A percentile compares a stretch with the other conserved stretches of the same genome.
phyloP scores from a whole-genome alignment of 2,797 vertebrate genomes.

The Urocyon cinereoargenteus region DNA sequence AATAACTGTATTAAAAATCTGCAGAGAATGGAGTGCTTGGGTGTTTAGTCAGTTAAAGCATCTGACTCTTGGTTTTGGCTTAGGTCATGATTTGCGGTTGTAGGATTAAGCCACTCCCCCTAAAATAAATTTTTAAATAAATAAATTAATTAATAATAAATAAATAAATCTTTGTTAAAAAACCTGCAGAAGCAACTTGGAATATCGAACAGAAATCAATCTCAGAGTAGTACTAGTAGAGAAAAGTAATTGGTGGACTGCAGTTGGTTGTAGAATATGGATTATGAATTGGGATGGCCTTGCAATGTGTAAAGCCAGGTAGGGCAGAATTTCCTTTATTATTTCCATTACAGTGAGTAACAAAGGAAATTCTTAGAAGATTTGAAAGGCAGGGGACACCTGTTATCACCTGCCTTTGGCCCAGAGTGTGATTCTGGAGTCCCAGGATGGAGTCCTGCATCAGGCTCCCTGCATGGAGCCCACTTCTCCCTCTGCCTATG shows the following conservation, averaged over 20 bases:
- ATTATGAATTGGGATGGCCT: background rate
- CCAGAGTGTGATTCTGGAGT: too few relatives aligned
- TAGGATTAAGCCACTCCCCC: background rate
- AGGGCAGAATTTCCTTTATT: background rate
- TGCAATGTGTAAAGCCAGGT: background rate
- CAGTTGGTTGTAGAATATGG: background rate
- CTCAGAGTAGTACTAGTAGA: background rate
- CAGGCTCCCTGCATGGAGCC: too few relatives aligned
- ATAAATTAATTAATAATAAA: too few relatives aligned
- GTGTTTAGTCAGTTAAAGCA: background rate
- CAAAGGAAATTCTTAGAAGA: background rate
- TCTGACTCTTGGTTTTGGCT: background rate
- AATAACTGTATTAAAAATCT: background rate
- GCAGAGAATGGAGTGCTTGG: background rate
- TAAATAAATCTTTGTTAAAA: too few relatives aligned
- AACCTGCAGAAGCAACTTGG: background rate
- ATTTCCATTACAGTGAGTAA: background rate
- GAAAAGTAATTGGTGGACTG: background rate
- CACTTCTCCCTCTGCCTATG: too few relatives aligned
- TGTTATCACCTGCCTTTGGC: too few relatives aligned
- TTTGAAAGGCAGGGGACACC: background rate
- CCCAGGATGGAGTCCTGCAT: too few relatives aligned
- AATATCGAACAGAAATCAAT: constrained; percentile 14
- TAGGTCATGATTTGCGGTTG: background rate
- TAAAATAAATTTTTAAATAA: too few relatives aligned